Evolutionary conservation across 2,888 invertebrate genomes (phyloP).

Genomic region (Tipula unca): DNA sequence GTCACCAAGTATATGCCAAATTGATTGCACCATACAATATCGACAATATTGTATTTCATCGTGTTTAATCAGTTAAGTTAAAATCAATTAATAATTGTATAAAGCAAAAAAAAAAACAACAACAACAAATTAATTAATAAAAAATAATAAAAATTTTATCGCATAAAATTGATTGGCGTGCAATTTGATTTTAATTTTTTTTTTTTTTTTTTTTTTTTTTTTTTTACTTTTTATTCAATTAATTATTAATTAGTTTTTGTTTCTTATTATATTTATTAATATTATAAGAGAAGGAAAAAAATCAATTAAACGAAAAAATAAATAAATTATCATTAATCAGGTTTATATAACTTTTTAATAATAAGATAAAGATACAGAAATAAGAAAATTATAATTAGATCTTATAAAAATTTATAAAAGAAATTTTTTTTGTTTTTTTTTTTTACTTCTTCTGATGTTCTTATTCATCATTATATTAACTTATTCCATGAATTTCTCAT

Average conservation of each 20-base stretch:
- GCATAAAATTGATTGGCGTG: not conserved
- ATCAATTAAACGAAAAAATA: not conserved
- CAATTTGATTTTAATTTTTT: not conserved
- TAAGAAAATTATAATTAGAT: not conserved
- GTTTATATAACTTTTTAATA: not conserved
- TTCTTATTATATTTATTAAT: not conserved
- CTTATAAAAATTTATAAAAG: not conserved
- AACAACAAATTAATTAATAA: not conserved
- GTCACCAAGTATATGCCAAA: not conserved
- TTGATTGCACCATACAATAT: not conserved
- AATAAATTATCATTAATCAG: not conserved
- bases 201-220: not conserved
- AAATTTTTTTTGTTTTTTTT: not conserved
- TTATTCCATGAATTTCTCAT: not conserved
- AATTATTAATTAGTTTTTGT: slow-evolving; percentile 4
- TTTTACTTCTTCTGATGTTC: not conserved
- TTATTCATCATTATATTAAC: not conserved
- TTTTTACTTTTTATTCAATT: not conserved
- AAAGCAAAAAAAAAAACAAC: not conserved
- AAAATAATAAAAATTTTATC: not conserved
- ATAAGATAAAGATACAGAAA: not conserved
- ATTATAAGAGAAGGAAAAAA: not conserved
- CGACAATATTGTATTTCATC: not conserved
- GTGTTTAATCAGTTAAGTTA: not conserved
- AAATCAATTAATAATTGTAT: not conserved